These are phyloP conservation scores for Phodopus roborovskii DNA, from an alignment of 2,113 vertebrate species.

Conservation along the genomic window DNA sequence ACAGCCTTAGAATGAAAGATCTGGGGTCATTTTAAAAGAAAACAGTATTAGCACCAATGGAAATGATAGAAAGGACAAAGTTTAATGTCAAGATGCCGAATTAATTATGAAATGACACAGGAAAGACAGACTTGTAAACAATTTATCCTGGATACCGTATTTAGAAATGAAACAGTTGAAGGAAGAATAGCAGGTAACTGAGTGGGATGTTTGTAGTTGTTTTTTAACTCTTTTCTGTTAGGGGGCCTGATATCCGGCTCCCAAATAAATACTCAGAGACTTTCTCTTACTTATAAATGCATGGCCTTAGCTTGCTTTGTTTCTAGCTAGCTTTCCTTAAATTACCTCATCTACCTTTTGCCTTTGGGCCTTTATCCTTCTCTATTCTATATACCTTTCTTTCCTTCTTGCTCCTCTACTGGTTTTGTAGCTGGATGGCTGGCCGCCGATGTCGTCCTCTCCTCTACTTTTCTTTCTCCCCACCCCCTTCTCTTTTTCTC, in stretches of 20 bases:
- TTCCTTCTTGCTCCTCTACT: too few relatives aligned
- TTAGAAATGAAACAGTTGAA: slow-evolving; percentile 33
- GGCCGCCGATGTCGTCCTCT: too few relatives aligned
- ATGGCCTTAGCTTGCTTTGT: neutral
- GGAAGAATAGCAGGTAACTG: neutral
- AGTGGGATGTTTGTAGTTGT: neutral
- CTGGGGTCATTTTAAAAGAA: slow-evolving; percentile 53
- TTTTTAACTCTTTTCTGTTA: neutral
- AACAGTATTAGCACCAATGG: neutral
- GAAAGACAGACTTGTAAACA: neutral
- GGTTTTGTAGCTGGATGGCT: too few relatives aligned
- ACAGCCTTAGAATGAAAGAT: neutral
- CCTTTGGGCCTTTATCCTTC: too few relatives aligned
- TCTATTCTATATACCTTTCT: too few relatives aligned
- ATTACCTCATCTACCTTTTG: too few relatives aligned
- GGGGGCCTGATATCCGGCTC: neutral
- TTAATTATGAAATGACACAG: slow-evolving; percentile 14
- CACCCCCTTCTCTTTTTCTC: neutral
- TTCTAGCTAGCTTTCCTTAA: too few relatives aligned
- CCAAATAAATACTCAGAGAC: neutral
- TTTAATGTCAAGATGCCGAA: neutral
- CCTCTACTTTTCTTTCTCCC: too few relatives aligned
- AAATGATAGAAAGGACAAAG: slow-evolving; percentile 45
- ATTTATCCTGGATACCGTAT: neutral
- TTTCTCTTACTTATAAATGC: neutral